These are phyloP conservation scores for Phaedon cochleariae DNA, from an alignment of 2,888 invertebrate species.

Conservation along the genomic window DNA sequence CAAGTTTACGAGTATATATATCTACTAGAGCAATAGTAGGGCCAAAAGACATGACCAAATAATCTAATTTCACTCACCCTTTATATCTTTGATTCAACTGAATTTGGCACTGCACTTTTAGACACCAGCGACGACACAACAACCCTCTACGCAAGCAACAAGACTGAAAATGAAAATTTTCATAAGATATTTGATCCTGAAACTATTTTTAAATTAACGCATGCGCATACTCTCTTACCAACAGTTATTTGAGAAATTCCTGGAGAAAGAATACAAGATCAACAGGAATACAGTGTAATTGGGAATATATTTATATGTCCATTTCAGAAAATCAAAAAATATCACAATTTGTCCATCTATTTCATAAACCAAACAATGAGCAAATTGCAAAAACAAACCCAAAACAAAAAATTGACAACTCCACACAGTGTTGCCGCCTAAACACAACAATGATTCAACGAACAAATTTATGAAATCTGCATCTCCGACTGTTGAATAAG, in stretches of 20 bases:
- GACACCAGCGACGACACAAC: constrained; percentile 40
- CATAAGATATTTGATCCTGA: constrained; percentile 52
- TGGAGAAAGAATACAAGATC: neutral
- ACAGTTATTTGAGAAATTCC: neutral
- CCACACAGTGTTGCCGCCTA: neutral
- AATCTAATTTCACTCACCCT: constrained; percentile 36
- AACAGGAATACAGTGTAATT: neutral
- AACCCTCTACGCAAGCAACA: constrained; percentile 42
- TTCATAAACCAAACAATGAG: neutral
- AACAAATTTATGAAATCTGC: too few relatives aligned
- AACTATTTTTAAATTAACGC: constrained; percentile 50
- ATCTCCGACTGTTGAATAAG: too few relatives aligned
- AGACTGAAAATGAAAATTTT: constrained; percentile 47
- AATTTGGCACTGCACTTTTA: constrained; percentile 42
- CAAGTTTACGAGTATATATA: too few relatives aligned
- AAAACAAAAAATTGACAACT: too few relatives aligned
- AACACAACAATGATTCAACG: neutral
- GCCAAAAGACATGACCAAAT: too few relatives aligned
- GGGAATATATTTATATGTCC: neutral
- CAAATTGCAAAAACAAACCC: neutral
- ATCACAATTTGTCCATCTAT: neutral
- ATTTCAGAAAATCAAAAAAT: neutral
- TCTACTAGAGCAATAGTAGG: too few relatives aligned
- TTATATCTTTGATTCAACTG: constrained; percentile 23
- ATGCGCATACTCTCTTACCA: constrained; percentile 29